Base-by-base conservation (phyloP, 1,140 invertebrate species). In the Asbolus verrucosus region DNA sequence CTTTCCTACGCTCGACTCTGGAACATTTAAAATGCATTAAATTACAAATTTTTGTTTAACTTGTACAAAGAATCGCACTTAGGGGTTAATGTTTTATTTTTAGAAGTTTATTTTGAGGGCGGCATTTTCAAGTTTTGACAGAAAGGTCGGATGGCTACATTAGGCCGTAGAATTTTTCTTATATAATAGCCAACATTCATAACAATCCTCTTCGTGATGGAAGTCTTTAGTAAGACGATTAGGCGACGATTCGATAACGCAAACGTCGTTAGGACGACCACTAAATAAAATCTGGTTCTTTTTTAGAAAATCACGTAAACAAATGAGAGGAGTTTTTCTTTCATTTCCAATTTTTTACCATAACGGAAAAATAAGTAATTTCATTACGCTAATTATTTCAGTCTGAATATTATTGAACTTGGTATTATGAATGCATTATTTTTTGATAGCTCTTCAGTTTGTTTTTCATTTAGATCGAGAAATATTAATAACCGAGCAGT, bases 171-270 rank as follows among this genome's bases (percentile, higher is more conserved):
- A 27, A 27, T 30, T 54, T 54, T 50, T 27, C 43, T 21, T 27
- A 54, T n/a, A n/a, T 54, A 54, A 54, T 27, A 11, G 21, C 19
- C 21, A 16, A 54, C 46, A 54, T 54, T 54, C 21, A 54, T 27
- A 24, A 24, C 43, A 50, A 43, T 43, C 33, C 33, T 38, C 33
- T 38, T 43, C 39, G 39, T 43, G 39, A 43, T 50, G 43, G 18
- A 27, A 54, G 46, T 27, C 46, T 21, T 54, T 24, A 54, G 18
- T 54, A 54, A 54, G 46, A 54, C 46, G 46, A 54, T 54, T 54
- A 54, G 21, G 46, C 46, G 46, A 54, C 46, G 8, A 54, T 54
- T 54, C 46, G 21, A 54, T 54, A 54, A 27, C 46, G 16, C 43
- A 24, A 36, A 36, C 33, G 33, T 36, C 33, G 33, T n/a, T 36